Percentiles rank a stretch among this genome's conserved stretches.
phyloP scores from a whole-genome alignment of 2,797 vertebrate species.

The Delichon dasypus region DNA sequence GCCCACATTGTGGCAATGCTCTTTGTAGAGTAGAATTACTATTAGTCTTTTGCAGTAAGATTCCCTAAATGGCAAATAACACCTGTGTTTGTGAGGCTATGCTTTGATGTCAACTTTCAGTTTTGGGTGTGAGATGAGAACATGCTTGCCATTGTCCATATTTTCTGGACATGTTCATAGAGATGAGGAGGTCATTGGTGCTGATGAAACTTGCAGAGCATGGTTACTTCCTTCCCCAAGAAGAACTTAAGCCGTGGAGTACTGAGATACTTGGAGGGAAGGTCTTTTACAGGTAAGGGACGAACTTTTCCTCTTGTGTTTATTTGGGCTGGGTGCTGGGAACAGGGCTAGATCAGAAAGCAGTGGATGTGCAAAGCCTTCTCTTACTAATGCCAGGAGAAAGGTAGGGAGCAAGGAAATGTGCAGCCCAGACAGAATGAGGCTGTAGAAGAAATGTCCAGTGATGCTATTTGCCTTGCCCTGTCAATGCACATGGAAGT shows the following conservation, averaged over 20 bases:
- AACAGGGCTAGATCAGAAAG: background rate
- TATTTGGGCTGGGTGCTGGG: background rate
- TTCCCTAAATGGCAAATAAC: background rate
- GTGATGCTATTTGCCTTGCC: background rate
- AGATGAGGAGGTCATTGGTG: background rate
- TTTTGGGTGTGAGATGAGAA: background rate
- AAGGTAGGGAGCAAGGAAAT: background rate
- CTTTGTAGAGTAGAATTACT: background rate
- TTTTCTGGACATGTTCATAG: background rate
- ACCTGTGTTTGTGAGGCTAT: background rate
- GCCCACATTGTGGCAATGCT: background rate
- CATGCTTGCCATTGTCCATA: background rate
- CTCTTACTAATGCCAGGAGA: background rate
- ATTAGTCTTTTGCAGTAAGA: conserved; percentile 4
- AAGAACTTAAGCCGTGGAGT: background rate
- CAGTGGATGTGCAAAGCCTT: background rate
- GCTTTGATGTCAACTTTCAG: background rate
- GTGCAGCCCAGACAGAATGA: background rate
- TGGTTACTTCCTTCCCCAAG: background rate
- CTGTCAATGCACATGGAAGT: background rate
- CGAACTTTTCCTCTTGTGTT: background rate
- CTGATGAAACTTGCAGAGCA: background rate
- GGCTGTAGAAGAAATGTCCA: background rate
- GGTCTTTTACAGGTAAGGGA: background rate
- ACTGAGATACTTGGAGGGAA: background rate